Percentiles rank a stretch among this genome's conserved stretches.
These are phyloP conservation scores for Ceratosolen fusciceps DNA, from an alignment of 1,140 invertebrate genomes.

Conservation along the genomic window DNA sequence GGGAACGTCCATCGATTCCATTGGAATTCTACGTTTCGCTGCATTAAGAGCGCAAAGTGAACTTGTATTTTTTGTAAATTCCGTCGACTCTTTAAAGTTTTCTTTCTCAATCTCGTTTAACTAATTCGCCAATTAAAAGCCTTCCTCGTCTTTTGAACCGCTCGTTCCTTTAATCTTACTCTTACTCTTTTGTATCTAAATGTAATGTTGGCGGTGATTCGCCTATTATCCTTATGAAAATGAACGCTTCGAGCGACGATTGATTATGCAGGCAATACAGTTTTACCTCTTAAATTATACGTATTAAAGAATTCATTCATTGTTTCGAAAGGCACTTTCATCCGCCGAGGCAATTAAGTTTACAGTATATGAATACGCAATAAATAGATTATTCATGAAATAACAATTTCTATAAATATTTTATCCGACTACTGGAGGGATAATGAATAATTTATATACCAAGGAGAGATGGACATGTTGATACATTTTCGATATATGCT, in stretches of 20 bases:
- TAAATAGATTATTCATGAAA: not conserved
- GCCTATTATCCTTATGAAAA: too few relatives aligned
- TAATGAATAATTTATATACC: conserved; percentile 1
- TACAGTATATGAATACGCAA: not conserved
- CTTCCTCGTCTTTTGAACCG: too few relatives aligned
- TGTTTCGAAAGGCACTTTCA: not conserved
- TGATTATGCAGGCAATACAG: not conserved
- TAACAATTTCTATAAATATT: not conserved
- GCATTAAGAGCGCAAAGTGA: not conserved
- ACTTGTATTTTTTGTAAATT: not conserved
- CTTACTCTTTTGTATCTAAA: too few relatives aligned
- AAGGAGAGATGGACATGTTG: not conserved
- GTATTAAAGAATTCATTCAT: not conserved
- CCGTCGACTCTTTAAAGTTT: not conserved
- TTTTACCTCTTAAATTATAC: not conserved
- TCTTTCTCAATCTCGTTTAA: not conserved
- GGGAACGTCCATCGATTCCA: not conserved
- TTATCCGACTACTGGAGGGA: not conserved
- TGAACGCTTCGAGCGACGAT: too few relatives aligned
- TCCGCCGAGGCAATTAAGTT: not conserved
- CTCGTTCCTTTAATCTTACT: too few relatives aligned
- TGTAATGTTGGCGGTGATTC: too few relatives aligned
- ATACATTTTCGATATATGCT: not conserved
- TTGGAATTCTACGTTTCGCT: not conserved
- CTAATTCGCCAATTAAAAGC: not conserved